Percentiles rank a stretch among this genome's conserved stretches.
phyloP scores from a whole-genome alignment of 2,113 vertebrate genomes.

The Climacteris rufus region DNA sequence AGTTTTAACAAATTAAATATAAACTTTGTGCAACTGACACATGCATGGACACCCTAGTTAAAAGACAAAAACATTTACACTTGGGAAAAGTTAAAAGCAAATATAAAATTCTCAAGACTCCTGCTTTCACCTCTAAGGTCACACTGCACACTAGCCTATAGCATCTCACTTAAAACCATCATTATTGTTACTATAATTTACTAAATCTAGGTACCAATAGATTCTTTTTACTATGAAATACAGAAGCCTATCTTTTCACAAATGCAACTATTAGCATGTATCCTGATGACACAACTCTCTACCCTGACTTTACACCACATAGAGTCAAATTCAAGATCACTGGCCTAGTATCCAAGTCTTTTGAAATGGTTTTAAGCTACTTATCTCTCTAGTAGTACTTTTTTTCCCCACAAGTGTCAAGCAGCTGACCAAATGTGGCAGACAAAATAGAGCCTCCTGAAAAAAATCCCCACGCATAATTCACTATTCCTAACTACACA shows the following conservation, averaged over 20 bases:
- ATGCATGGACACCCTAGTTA: background rate
- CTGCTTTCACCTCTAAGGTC: background rate
- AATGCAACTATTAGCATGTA: background rate
- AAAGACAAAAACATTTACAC: background rate
- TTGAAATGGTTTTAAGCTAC: background rate
- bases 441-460: background rate
- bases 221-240: background rate
- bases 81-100: background rate
- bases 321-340: background rate
- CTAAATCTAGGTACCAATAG: background rate
- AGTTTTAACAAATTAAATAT: background rate
- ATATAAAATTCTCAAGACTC: background rate
- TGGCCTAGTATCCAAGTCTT: background rate
- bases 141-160: background rate
- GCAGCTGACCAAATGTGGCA: background rate
- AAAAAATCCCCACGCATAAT: background rate
- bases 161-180: background rate
- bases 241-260: background rate
- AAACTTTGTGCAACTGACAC: background rate
- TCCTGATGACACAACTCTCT: background rate
- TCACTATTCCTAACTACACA: background rate
- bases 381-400: background rate
- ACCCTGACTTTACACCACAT: background rate
- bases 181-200: background rate
- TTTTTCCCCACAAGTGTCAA: background rate